These are phyloP conservation scores for Chaetura pelagica DNA, from an alignment of 2,113 vertebrate species.

Conservation along the genomic window DNA sequence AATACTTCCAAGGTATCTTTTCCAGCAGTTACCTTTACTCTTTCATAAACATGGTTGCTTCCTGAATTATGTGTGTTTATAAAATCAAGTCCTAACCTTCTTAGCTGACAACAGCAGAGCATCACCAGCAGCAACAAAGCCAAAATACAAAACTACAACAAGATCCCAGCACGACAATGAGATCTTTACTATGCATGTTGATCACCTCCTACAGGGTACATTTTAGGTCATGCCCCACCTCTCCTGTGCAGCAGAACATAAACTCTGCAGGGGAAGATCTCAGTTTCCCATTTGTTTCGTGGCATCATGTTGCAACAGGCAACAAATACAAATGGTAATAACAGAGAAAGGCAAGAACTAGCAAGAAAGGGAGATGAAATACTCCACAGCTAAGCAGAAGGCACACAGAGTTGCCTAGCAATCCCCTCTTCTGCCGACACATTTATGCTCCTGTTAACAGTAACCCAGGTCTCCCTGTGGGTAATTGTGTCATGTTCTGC, in stretches of 20 bases:
- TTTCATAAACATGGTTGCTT: background rate
- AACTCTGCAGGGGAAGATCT: background rate
- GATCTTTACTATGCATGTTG: background rate
- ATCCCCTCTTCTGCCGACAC: background rate
- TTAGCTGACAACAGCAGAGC: background rate
- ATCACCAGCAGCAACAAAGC: background rate
- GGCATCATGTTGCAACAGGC: background rate
- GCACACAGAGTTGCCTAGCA: background rate
- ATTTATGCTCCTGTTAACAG: background rate
- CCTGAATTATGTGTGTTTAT: background rate
- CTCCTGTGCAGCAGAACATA: background rate
- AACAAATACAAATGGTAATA: background rate
- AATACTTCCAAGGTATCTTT: background rate
- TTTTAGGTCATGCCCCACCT: background rate
- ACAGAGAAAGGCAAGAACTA: background rate
- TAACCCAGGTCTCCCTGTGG: background rate
- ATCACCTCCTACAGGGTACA: background rate
- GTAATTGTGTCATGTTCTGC: background rate
- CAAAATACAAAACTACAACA: background rate
- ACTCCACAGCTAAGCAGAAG: background rate
- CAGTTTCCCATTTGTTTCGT: background rate
- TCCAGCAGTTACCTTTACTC: background rate
- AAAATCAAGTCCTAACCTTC: background rate
- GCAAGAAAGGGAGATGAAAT: background rate
- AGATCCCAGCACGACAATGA: accelerated